Conservation (phyloP, 1,140 invertebrate species). For the Pemphigus obesinymphae region DNA sequence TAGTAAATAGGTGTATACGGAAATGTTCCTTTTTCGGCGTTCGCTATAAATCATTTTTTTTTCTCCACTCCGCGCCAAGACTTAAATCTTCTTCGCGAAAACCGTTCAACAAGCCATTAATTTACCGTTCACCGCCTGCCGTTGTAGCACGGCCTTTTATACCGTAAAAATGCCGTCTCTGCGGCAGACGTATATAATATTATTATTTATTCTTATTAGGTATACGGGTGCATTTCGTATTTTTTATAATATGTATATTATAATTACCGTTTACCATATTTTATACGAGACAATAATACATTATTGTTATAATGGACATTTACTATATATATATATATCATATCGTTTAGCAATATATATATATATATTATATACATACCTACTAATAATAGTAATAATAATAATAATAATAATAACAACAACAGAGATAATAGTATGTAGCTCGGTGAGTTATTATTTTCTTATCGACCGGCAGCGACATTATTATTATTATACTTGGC, state of each 20-base stretch:
- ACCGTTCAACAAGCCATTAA: background rate
- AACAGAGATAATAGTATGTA: background rate
- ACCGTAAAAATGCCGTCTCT: background rate
- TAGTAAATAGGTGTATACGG: background rate
- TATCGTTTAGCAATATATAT: too few species aligned
- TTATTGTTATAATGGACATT: too few species aligned
- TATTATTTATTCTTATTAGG: too few species aligned
- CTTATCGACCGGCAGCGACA: background rate
- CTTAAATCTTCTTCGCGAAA: background rate
- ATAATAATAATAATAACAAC: background rate
- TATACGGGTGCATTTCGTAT: background rate
- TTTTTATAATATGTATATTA: background rate
- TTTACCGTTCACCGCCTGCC: background rate
- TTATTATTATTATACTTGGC: background rate
- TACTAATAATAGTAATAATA: background rate
- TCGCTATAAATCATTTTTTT: background rate
- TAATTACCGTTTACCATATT: background rate
- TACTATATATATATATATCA: too few species aligned
- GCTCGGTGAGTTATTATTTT: background rate
- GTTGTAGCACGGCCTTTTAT: background rate
- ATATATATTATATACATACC: too few species aligned
- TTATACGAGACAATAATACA: too few species aligned
- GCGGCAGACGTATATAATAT: background rate
- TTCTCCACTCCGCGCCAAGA: background rate
- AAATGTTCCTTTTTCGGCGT: background rate